Base-by-base conservation (phyloP, 1,140 invertebrate species). In the Bombus waltoni region DNA sequence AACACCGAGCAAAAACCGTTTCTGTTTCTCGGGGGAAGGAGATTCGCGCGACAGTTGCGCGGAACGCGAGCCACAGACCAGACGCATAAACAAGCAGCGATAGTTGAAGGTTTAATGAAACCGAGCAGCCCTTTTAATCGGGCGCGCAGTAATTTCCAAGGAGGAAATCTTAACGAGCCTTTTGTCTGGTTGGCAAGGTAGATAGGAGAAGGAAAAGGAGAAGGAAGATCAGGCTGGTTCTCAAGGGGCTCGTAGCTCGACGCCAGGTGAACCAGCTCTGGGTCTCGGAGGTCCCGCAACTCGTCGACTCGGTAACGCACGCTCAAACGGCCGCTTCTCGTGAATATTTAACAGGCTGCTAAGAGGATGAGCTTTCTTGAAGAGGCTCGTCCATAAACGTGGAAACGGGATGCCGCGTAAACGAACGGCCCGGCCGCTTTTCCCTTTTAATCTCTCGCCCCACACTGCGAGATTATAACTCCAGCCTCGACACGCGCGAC, bases 311-410 rank as follows among this genome's bases (percentile, higher is more conserved):
- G 66, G 87, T 86, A 88, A 88, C 76, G 77, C 59, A 78, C 79
- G 83, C 62, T 89, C 81, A 89, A 89, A 89, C 84, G 78, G 72
- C 77, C 66, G 83, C 59, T 85, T 82, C 89, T 90, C 88, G 85
- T 91, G 91, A 91, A 91, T 91, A 91, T 91, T 91, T 91, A 89
- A 91, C 88, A 83, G 65, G 73, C 72, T 68, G 47, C 82, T 91
- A 90, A 91, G 83, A 89, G 83, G 86, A 91, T 82, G 90, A 87
- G 86, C 84, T 91, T 86, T 85, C 87, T 82, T 85, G 35, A 87
- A 86, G 75, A 47, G 74, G 13, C 57, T 62, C 75, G 35, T 40
- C 53, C 59, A n/a, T 28, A 35, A 73, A 40, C 59, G 62, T 71
- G 47, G 65, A 78, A 89, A 87, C 81, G 81, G 81, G 81, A 82